Base-by-base conservation (phyloP, 2,888 invertebrate genomes). In the Corbicula japonica region DNA sequence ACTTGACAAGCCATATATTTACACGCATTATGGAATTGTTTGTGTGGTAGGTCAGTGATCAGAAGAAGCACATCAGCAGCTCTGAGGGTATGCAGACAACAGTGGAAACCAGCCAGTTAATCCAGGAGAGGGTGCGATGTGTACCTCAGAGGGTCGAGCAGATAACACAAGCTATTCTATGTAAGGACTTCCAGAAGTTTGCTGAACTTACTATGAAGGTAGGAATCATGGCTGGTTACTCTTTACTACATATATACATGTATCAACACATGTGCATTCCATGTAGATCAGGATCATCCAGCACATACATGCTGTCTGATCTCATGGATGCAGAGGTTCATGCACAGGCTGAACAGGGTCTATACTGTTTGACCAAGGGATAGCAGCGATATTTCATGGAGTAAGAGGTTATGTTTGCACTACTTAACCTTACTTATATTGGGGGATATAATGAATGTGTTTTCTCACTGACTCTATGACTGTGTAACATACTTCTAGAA, bases 201-300 rank as follows among this genome's bases (percentile, higher is more conserved):
- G 98, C 97, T n/a, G 96, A 97, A 91, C 95, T 99, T 28, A 98
- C 98, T 0, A 99, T 99, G 97, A 96, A 96, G 91, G 94, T 93
- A 85, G 26, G 74, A 12, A 46, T 8, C 26, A 18, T 52, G 5
- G 6, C 30, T 15, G 6, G n/a, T 5, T 48, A n/a, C 5, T 48
- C 48, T 48, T 68, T 44, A 18, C 12, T 28, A n/a, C n/a, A 34
- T 50, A 18, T 26, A 23, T 54, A 18, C 23, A 15, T 44, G 23
- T 50, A 50, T 10, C 8, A 50, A 50, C 12, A 50, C 21, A 50
- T 8, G 15, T 62, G 15, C 44, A 21, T 23, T 41, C 6, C 10
- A 63, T 41, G n/a, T n/a, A n/a, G n/a, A n/a, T n/a, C n/a, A n/a
- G n/a, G n/a, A n/a, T n/a, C n/a, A n/a, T n/a, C n/a, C n/a, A n/a